Evolutionary conservation across 2,888 invertebrate species (phyloP).

Genomic region (Philereme transversata): DNA sequence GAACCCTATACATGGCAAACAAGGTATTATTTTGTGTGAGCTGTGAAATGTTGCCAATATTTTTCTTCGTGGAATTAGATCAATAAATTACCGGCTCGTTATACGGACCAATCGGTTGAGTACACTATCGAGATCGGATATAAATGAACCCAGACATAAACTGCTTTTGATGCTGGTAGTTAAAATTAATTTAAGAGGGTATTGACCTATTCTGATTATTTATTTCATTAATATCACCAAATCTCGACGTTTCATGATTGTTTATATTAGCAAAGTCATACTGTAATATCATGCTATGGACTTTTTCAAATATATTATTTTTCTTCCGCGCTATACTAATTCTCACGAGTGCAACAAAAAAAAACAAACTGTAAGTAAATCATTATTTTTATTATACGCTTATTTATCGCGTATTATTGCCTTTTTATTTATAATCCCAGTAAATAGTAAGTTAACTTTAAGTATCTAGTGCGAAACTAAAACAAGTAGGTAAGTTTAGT

Average conservation of each 20-base stretch:
- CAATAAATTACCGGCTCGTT: conserved; percentile 36
- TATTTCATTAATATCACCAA: not conserved
- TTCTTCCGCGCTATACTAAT: no score
- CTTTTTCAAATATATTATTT: no score
- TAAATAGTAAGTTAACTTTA: no score
- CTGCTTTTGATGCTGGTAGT: conserved; percentile 26
- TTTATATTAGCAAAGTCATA: no score
- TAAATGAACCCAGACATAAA: conserved; percentile 27
- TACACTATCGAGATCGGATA: conserved; percentile 26
- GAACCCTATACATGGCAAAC: conserved; percentile 18
- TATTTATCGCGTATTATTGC: no score
- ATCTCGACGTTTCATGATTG: not conserved
- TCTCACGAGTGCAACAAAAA: no score
- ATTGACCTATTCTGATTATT: conserved; percentile 10
- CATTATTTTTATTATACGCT: no score
- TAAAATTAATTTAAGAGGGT: conserved; percentile 21
- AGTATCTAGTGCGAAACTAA: no score
- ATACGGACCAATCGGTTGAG: conserved; percentile 23
- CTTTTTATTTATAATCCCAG: no score
- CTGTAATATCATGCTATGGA: no score
- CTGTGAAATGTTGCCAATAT: conserved; percentile 16
- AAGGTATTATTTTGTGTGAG: conserved; percentile 27
- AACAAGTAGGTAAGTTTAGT: no score
- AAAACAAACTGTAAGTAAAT: no score
- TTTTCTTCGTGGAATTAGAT: conserved; percentile 28